Percentiles rank a stretch among this genome's conserved stretches.
phyloP scores from a whole-genome alignment of 2,888 invertebrate genomes.

The Lycia hirtaria region DNA sequence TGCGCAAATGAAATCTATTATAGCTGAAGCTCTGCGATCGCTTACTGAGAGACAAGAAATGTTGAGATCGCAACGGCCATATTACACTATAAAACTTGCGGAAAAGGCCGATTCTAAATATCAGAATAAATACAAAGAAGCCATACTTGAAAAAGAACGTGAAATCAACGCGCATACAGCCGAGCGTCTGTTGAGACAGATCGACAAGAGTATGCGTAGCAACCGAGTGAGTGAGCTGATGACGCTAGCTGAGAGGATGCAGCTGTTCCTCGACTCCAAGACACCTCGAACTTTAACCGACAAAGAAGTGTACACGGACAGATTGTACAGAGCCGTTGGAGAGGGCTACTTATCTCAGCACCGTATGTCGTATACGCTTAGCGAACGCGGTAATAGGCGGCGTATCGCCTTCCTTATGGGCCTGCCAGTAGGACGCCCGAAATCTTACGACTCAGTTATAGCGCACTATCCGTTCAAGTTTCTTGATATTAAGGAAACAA shows the following conservation, averaged over 20 bases:
- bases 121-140: conserved; percentile 71
- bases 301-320: conserved; percentile 73
- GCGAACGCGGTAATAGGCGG: conserved; percentile 75
- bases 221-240: conserved; percentile 72
- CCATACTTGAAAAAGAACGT: conserved; percentile 66
- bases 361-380: conserved; percentile 73
- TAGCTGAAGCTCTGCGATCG: conserved; percentile 67
- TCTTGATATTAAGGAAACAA: conserved; percentile 71
- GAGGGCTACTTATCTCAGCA: conserved; percentile 75
- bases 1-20: conserved; percentile 54
- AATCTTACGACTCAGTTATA: conserved; percentile 79
- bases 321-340: conserved; percentile 73
- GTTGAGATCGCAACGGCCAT: conserved; percentile 75
- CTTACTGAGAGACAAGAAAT: conserved; percentile 75
- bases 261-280: conserved; percentile 72
- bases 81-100: conserved; percentile 73
- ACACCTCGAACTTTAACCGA: conserved; percentile 74
- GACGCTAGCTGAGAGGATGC: conserved; percentile 76
- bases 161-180: conserved; percentile 70
- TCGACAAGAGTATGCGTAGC: conserved; percentile 67
- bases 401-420: conserved; percentile 80
- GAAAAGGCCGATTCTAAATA: conserved; percentile 75
- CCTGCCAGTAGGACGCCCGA: conserved; percentile 69
- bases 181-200: conserved; percentile 65
- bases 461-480: conserved; percentile 78